Evolutionary conservation across 2,113 vertebrate species (phyloP), one percentile per base, ranked within the genome.

Genomic region (Brachirus orientalis): DNA sequence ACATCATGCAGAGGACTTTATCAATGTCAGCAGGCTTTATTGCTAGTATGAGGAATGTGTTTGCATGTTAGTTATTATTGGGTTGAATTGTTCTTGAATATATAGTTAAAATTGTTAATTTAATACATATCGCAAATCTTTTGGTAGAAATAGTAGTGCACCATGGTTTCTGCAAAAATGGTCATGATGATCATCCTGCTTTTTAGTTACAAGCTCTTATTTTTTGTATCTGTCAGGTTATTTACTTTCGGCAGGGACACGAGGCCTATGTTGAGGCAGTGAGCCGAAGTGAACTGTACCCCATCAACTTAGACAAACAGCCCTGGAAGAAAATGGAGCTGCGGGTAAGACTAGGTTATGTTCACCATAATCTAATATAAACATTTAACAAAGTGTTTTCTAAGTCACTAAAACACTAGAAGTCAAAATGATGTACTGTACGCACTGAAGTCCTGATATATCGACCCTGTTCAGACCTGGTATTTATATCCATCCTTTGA

Each of bases 171-270:
- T 22, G 47, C 22, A 8, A 28, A 50, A 47, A 47, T 47, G 10
- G 19, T 14, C 60, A 17, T 12, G 6, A 22, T 53, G 10, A 16
- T 45, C 16, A 4, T 50, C 4, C 37, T 7, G 38, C 60, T 33
- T 51, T 13, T 47, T 6, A n/a, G 6, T n/a, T 12, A 1, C 20
- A 52, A 63, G 48, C 35, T 53, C 20, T 19, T 38, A 45, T 7
- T 16, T 5, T 79, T 2, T 63, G 0, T 36, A 1, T 52, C 18
- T 14, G 0, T 86, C 83, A 98, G 98, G 95, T 98, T 19, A 96
- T 99, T 65, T 99, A 99, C 91, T 99, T 99, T 71, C 92, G 96
- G 14, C 97, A 99, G 90, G 98, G 98, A 45, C 96, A 99, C 0
- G 97, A 98, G 85, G 96, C 97, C 51, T 99, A 99, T 14, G 91